phyloP scores from a whole-genome alignment of 2,797 vertebrate species.

The Sphenodon punctatus region DNA sequence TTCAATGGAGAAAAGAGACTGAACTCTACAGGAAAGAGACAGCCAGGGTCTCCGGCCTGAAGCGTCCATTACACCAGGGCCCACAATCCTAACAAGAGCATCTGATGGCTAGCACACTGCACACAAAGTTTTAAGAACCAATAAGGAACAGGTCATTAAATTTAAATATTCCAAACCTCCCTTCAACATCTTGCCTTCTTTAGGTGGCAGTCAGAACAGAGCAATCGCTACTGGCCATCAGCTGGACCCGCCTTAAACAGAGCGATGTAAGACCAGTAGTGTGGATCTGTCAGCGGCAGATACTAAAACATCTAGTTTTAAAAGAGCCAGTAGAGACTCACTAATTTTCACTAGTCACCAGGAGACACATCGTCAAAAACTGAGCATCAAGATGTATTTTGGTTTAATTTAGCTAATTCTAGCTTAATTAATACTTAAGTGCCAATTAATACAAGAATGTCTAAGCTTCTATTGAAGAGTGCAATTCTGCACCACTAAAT shows the following conservation, averaged over 20 bases:
- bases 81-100: neutral
- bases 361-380: neutral
- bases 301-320: neutral
- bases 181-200: neutral
- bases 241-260: neutral
- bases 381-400: no score
- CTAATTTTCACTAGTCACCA: neutral
- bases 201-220: neutral
- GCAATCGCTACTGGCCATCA: neutral
- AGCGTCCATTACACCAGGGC: no score
- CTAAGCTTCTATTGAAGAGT: neutral
- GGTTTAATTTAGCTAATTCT: neutral
- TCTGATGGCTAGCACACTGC: neutral
- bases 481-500: neutral
- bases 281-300: neutral
- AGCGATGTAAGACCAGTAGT: neutral
- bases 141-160: neutral
- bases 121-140: neutral
- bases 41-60: no score
- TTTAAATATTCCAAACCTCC: neutral
- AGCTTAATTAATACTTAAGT: neutral
- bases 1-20: no score
- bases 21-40: no score
- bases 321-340: neutral
- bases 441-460: neutral